phyloP scores from a whole-genome alignment of 2,797 vertebrate species.

The Enteromius mattozi region DNA sequence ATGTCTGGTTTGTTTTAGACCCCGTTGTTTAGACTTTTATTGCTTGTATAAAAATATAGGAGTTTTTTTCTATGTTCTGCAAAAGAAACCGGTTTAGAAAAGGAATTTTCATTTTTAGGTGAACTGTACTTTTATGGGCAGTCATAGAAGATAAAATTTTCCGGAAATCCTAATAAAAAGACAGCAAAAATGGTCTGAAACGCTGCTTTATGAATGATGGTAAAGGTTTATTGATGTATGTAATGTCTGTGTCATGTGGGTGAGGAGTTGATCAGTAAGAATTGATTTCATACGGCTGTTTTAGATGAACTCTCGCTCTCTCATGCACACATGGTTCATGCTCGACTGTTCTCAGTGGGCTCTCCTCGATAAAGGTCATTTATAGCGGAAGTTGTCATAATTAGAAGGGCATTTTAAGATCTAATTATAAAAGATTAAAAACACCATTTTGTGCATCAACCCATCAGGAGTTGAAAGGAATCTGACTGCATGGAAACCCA shows the following conservation, averaged over 20 bases:
- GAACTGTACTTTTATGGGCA: neutral
- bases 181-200: neutral
- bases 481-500: constrained; percentile 87
- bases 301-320: constrained; percentile 34
- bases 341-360: constrained; percentile 71
- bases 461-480: constrained; percentile 76
- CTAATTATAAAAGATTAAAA: constrained; percentile 81
- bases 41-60: neutral
- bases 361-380: constrained; percentile 75
- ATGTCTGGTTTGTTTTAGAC: no score
- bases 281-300: constrained; percentile 48
- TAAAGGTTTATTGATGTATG: constrained; percentile 45
- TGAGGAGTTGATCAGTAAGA: constrained; percentile 23
- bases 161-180: neutral
- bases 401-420: constrained; percentile 80
- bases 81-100: neutral
- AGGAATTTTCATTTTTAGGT: neutral
- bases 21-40: neutral
- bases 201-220: neutral
- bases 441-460: constrained; percentile 74
- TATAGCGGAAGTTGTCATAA: constrained; percentile 80
- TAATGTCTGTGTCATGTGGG: constrained; percentile 10
- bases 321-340: constrained; percentile 22
- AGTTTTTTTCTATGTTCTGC: neutral
- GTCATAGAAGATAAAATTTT: neutral